These are phyloP conservation scores for Sinhomidia bicolor DNA, from an alignment of 2,888 invertebrate species.

Conservation along the genomic window DNA sequence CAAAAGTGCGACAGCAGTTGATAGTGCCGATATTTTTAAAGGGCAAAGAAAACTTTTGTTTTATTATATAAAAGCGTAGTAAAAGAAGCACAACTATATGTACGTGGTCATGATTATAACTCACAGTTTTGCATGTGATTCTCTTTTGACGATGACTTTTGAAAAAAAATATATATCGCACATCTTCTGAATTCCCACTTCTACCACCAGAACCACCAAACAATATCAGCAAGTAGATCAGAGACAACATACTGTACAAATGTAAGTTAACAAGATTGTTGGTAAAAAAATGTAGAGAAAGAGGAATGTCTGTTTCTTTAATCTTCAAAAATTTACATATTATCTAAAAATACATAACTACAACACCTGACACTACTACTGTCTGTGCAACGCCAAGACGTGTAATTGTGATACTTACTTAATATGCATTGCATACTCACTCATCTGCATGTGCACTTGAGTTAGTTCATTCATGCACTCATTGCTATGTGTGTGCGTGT, in stretches of 20 bases:
- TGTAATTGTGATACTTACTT: slow-evolving; percentile 9
- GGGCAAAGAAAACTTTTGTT: neutral
- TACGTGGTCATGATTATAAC: neutral
- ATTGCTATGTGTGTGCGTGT: slow-evolving; percentile 45
- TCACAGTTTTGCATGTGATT: neutral
- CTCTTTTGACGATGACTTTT: neutral
- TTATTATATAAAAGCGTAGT: neutral
- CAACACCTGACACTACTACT: neutral
- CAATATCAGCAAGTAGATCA: no score
- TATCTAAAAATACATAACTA: neutral
- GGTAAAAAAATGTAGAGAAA: neutral
- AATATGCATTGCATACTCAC: neutral
- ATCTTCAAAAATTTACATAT: no score
- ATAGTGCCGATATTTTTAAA: slow-evolving; percentile 17
- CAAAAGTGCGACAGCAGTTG: neutral
- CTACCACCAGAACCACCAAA: no score
- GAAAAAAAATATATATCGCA: no score
- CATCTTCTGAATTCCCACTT: no score
- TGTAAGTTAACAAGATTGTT: no score
- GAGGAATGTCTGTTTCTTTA: neutral
- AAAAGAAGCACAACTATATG: neutral
- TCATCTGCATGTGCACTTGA: slow-evolving; percentile 25
- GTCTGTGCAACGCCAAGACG: neutral
- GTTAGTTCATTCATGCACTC: slow-evolving; percentile 51
- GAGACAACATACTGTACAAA: no score